These are phyloP conservation scores for Standfussiana lucernea DNA, from an alignment of 2,888 invertebrate genomes.

Conservation along the genomic window DNA sequence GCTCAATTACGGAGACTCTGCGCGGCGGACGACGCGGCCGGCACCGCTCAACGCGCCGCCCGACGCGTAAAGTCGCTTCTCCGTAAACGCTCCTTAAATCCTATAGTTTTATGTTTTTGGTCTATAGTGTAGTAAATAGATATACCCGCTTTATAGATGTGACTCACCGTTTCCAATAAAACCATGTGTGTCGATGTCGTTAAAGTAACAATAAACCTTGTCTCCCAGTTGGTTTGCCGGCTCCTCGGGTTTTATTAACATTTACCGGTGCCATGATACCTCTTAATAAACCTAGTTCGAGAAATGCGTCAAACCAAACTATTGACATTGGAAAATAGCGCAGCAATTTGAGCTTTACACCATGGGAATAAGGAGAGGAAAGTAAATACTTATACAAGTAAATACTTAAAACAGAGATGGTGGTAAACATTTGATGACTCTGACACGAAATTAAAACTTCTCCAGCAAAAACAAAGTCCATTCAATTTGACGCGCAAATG, in stretches of 20 bases:
- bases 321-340: neutral
- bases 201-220: slow-evolving; percentile 75
- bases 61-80: too few relatives aligned
- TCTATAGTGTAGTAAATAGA: slow-evolving; percentile 21
- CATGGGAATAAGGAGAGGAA: slow-evolving; percentile 17
- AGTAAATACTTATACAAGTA: slow-evolving; percentile 7
- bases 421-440: slow-evolving; percentile 45
- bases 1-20: too few relatives aligned
- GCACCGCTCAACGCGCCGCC: too few relatives aligned
- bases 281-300: slow-evolving; percentile 66
- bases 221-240: slow-evolving; percentile 59
- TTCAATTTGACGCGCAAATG: slow-evolving; percentile 49
- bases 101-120: slow-evolving; percentile 13
- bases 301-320: slow-evolving; percentile 40
- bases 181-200: slow-evolving; percentile 71
- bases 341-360: slow-evolving; percentile 40
- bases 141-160: slow-evolving; percentile 38
- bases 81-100: too few relatives aligned
- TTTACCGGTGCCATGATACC: slow-evolving; percentile 59
- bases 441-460: slow-evolving; percentile 45
- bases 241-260: slow-evolving; percentile 69
- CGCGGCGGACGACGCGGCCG: too few relatives aligned
- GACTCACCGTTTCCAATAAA: slow-evolving; percentile 69
- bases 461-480: slow-evolving; percentile 30
- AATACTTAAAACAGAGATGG: slow-evolving; percentile 6